These are phyloP conservation scores for Chymomyza caudatula DNA, from an alignment of 2,888 invertebrate species.

Conservation along the genomic window DNA sequence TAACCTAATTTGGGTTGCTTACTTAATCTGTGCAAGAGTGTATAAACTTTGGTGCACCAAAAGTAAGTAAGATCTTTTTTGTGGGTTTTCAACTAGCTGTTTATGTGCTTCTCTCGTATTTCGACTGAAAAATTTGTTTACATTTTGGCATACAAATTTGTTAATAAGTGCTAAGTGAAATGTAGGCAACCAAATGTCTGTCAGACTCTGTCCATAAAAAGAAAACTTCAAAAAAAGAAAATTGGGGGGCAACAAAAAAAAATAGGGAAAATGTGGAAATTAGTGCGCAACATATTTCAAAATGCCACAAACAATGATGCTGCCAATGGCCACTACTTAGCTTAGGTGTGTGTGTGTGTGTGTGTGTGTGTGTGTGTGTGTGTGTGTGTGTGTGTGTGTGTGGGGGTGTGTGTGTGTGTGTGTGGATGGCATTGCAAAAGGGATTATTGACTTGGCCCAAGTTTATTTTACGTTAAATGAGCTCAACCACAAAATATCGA, in stretches of 20 bases:
- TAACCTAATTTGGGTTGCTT: not conserved
- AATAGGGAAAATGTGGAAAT: slow-evolving; percentile 56
- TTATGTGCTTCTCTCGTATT: slow-evolving; percentile 21
- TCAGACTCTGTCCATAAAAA: not conserved
- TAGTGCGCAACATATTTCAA: slow-evolving; percentile 48
- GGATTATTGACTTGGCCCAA: slow-evolving; percentile 69
- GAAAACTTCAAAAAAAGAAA: not conserved
- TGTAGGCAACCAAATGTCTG: slow-evolving; percentile 8
- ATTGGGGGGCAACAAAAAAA: not conserved
- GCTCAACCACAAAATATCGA: slow-evolving; percentile 70
- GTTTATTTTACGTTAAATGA: slow-evolving; percentile 72
- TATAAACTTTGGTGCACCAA: not conserved
- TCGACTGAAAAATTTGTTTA: slow-evolving; percentile 47
- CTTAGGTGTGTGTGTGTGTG: not conserved
- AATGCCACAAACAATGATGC: slow-evolving; percentile 38
- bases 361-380: not conserved
- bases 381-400: not conserved
- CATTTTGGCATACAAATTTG: slow-evolving; percentile 43
- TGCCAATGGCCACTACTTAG: not conserved
- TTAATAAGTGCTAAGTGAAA: slow-evolving; percentile 66
- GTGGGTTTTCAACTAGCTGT: slow-evolving; percentile 13
- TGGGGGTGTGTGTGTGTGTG: not conserved
- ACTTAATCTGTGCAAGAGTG: not conserved
- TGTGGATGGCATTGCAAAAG: slow-evolving; percentile 26
- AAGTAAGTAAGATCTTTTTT: not conserved